Percentiles rank a stretch among this genome's conserved stretches.
Evolutionary conservation across 2,113 vertebrate species (phyloP).

Genomic region (Jaculus jaculus): DNA sequence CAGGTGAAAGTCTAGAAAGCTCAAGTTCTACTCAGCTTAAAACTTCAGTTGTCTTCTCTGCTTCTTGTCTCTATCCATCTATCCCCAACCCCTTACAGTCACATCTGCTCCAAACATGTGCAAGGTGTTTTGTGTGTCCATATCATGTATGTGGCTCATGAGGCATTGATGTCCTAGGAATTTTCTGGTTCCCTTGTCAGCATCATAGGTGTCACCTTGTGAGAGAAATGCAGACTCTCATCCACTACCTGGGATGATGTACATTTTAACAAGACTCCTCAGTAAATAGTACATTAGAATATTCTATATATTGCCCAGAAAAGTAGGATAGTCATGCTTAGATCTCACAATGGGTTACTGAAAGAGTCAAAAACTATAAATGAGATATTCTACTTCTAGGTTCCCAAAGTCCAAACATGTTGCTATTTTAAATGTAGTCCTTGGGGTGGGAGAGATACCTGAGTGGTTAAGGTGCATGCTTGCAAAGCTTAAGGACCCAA

Average conservation of each 20-base stretch:
- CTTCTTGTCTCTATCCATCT: background rate
- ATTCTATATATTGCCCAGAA: background rate
- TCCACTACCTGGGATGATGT: background rate
- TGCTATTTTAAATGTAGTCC: background rate
- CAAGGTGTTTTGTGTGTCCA: background rate
- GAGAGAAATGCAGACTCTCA: background rate
- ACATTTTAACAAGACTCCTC: background rate
- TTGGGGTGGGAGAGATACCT: no score
- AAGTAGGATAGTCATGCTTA: background rate
- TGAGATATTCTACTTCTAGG: background rate
- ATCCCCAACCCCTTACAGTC: background rate
- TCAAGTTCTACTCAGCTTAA: background rate
- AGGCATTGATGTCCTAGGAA: background rate
- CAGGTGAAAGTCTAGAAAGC: background rate
- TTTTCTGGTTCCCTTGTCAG: background rate
- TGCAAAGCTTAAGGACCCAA: no score
- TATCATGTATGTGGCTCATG: background rate
- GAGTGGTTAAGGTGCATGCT: no score
- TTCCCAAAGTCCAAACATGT: background rate
- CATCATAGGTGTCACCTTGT: background rate
- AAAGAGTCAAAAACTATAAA: background rate
- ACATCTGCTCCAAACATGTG: background rate
- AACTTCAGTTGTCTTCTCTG: constrained; percentile 11
- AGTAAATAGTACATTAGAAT: background rate
- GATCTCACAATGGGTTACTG: background rate